A percentile compares a stretch with the other conserved stretches of the same genome.
Conservation (phyloP, 2,797 vertebrate genomes). For the Chaetodon trifasciatus region DNA sequence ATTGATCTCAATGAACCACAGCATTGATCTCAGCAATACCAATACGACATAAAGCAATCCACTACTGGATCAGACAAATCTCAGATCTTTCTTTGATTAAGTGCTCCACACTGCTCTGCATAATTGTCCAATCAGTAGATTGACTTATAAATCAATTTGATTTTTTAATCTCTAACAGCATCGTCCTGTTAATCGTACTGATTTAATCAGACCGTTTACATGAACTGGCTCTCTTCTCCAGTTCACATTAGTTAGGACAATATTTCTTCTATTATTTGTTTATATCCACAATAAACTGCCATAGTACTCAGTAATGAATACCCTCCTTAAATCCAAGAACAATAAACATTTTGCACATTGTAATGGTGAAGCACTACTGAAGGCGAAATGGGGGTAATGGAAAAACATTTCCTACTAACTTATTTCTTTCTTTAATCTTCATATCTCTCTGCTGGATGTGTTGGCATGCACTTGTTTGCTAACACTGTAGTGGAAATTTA, state of each 20-base stretch:
- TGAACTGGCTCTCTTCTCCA: neutral
- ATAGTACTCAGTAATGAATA: neutral
- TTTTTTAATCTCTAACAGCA: constrained; percentile 2
- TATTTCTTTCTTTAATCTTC: neutral
- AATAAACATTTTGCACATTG: neutral
- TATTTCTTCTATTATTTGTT: constrained; percentile 2
- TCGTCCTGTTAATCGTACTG: neutral
- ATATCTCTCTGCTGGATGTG: neutral
- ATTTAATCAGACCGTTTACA: constrained; percentile 26
- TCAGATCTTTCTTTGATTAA: constrained; percentile 54
- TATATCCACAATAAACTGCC: neutral
- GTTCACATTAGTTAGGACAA: neutral
- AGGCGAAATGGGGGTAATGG: neutral
- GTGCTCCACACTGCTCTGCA: constrained; percentile 29
- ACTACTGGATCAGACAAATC: constrained; percentile 24
- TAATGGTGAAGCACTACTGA: neutral
- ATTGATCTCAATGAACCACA: constrained; percentile 30
- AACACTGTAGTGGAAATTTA: neutral
- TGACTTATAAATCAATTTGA: constrained; percentile 58
- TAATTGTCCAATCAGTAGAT: constrained; percentile 59
- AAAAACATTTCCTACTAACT: neutral
- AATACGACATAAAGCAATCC: constrained; percentile 26
- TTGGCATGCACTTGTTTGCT: neutral
- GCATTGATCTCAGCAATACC: constrained; percentile 27
- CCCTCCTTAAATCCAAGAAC: neutral